A percentile compares a stretch with the other conserved stretches of the same genome.
These are phyloP conservation scores for Andrena haemorrhoa DNA, from an alignment of 2,888 invertebrate genomes.

Conservation along the genomic window DNA sequence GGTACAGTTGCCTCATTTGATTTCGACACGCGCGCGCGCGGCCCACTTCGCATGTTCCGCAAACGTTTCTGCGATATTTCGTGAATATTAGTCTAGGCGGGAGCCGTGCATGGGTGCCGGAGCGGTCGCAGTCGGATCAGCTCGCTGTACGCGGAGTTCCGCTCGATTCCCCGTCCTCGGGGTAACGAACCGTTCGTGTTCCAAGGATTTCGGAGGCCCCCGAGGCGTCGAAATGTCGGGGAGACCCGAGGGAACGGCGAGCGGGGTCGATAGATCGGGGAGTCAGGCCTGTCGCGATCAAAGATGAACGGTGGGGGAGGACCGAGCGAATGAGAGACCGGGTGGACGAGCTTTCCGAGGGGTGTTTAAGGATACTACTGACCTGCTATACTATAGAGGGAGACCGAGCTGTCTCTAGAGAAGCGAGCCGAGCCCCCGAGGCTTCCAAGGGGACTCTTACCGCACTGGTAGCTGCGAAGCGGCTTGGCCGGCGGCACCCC, in stretches of 20 bases:
- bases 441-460: constrained; percentile 84
- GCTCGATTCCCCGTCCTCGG: not conserved
- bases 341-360: constrained; percentile 47
- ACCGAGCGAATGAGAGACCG: constrained; percentile 38
- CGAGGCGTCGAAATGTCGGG: not conserved
- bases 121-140: no score
- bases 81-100: no score
- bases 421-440: constrained; percentile 83
- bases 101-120: no score
- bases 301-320: not conserved
- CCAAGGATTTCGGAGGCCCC: not conserved
- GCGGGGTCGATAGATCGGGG: constrained; percentile 6
- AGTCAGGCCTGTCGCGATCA: not conserved
- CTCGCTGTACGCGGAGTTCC: not conserved
- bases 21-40: no score
- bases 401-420: constrained; percentile 85
- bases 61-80: no score
- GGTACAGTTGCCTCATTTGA: not conserved
- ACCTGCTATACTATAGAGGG: constrained; percentile 87
- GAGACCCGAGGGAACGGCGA: constrained; percentile 2
- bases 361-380: constrained; percentile 82
- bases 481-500: constrained; percentile 87
- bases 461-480: constrained; percentile 87
- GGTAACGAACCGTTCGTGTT: not conserved
- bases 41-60: no score